Percentiles rank a stretch among this genome's conserved stretches.
Evolutionary conservation across 2,888 invertebrate species (phyloP).

Genomic region (Pteria penguin): DNA sequence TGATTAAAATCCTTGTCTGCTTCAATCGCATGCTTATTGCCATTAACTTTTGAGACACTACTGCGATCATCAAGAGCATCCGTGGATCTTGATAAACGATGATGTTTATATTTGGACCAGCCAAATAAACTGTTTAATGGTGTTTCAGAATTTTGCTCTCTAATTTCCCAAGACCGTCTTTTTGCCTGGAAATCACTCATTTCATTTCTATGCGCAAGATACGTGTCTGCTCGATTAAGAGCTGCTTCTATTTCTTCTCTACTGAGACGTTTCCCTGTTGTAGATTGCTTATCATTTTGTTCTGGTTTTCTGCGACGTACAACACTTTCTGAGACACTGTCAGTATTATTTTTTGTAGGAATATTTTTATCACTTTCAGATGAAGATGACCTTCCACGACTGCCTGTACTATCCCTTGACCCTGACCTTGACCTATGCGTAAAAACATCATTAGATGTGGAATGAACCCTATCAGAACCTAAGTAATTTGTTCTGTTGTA

Average conservation of each 20-base stretch:
- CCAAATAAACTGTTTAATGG: constrained; percentile 21
- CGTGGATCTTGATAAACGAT: constrained; percentile 30
- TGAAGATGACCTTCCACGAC: constrained; percentile 20
- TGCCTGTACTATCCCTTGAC: constrained; percentile 17
- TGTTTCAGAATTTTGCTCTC: constrained; percentile 41
- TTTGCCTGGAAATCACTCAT: constrained; percentile 56
- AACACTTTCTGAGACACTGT: constrained; percentile 34
- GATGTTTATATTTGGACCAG: constrained; percentile 28
- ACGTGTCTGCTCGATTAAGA: constrained; percentile 66
- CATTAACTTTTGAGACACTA: constrained; percentile 4
- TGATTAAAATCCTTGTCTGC: not conserved
- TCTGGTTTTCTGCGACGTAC: constrained; percentile 42
- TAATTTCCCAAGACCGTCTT: constrained; percentile 50
- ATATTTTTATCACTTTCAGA: constrained; percentile 34
- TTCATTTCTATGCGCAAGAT: constrained; percentile 56
- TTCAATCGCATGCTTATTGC: not conserved
- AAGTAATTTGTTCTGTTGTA: constrained; percentile 3
- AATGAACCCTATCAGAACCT: not conserved
- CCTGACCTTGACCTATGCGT: constrained; percentile 36
- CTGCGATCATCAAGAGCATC: constrained; percentile 36
- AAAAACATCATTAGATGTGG: constrained; percentile 21
- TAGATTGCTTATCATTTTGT: constrained; percentile 19
- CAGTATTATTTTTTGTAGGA: constrained; percentile 32
- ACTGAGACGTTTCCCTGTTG: constrained; percentile 61
- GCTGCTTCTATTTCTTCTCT: constrained; percentile 71